Percentiles rank a stretch among this genome's conserved stretches.
Conservation (phyloP, 2,113 vertebrate species). For the Neofelis nebulosa region DNA sequence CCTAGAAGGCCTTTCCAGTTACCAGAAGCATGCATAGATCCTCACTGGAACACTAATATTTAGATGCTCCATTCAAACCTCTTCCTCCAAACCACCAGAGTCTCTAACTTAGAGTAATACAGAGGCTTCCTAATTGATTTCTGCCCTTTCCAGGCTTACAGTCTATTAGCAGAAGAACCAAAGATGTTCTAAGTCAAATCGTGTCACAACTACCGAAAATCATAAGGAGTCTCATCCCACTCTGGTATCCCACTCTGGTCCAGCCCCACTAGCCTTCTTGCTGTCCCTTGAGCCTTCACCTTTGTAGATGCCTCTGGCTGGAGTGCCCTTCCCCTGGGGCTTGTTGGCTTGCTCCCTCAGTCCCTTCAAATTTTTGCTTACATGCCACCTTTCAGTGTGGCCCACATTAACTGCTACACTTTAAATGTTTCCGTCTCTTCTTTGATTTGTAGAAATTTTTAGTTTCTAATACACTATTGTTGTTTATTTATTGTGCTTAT, state of each 20-base stretch:
- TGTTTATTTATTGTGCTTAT: not conserved
- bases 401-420: not conserved
- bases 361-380: not conserved
- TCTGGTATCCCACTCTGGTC: not conserved
- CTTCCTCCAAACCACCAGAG: not conserved
- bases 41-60: constrained; percentile 47
- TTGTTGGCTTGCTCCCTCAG: not conserved
- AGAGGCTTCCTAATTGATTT: not conserved
- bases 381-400: not conserved
- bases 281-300: not conserved
- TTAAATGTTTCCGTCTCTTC: not conserved
- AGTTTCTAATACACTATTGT: not conserved
- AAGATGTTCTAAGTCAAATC: not conserved
- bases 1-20: not conserved
- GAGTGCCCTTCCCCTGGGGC: too few relatives aligned
- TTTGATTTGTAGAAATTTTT: not conserved
- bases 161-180: not conserved
- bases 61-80: not conserved
- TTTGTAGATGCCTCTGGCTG: not conserved
- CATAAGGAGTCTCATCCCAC: not conserved
- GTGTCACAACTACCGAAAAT: not conserved
- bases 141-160: not conserved
- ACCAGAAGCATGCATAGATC: constrained; percentile 28
- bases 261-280: not conserved
- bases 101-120: not conserved